A percentile compares a stretch with the other conserved stretches of the same genome.
Evolutionary conservation across 2,113 vertebrate species (phyloP).

Genomic region (Cromileptes altivelis): DNA sequence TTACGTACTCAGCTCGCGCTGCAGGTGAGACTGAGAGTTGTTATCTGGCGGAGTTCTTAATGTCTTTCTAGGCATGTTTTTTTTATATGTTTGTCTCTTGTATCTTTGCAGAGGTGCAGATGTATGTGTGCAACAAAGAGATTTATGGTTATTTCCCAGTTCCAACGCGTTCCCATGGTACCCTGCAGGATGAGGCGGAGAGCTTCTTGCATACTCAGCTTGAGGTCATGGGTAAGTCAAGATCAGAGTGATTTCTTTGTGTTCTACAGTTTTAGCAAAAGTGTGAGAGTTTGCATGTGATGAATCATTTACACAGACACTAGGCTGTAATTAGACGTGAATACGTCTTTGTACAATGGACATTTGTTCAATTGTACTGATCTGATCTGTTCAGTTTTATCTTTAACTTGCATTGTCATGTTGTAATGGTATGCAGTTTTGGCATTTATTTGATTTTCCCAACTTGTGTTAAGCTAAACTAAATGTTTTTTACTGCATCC

Average conservation of each 20-base stretch:
- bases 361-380: background rate
- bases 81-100: background rate
- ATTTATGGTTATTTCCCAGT: conserved; percentile 89
- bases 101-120: conserved; percentile 87
- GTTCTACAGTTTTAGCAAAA: background rate
- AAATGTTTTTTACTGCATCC: background rate
- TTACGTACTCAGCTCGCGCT: conserved; percentile 90
- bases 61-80: no score
- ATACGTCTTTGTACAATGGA: background rate
- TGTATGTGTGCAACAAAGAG: conserved; percentile 91
- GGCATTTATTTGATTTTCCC: conserved; percentile 2
- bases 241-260: background rate
- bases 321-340: background rate
- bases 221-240: conserved; percentile 91
- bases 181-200: conserved; percentile 88
- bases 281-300: background rate
- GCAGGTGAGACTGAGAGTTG: conserved; percentile 83
- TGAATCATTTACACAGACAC: background rate
- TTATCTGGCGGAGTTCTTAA: background rate
- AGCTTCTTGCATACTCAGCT: conserved; percentile 91
- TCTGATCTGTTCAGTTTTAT: background rate
- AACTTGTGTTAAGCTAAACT: background rate
- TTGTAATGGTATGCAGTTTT: background rate
- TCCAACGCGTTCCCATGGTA: conserved; percentile 86
- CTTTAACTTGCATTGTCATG: no score